Evolutionary conservation across 2,888 invertebrate species (phyloP), one percentile per base, ranked within the genome.

Genomic region (Plusia festucae): DNA sequence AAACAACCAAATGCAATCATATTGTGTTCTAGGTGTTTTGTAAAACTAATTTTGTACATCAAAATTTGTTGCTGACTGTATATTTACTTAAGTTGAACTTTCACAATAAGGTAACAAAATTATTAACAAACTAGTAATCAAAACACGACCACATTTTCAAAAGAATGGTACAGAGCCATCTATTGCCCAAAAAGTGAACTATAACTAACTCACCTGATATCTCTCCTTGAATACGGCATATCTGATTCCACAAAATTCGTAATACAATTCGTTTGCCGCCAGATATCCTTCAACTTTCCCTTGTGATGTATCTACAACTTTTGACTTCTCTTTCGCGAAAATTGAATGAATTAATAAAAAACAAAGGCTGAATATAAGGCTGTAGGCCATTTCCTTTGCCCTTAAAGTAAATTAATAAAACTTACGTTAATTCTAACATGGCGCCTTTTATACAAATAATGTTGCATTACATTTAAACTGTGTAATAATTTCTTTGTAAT

Each of bases 241-340:
- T 81, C 90, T 73, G 5, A 95, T 89, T 7, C 92, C 94, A 64
- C 91, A 83, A 77, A 88, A 95, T 68, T 95, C 93, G 70, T 92
- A 93, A 74, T 88, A 93, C 11, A 88, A 56, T 30, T 86, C 91
- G 71, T 87, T 92, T 0, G 78, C 34, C 0, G 91, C 83, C 56
- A 95, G 84, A 71, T 70, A 83, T 0, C 95, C 95, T 71, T 94
- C 91, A 0, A 95, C 85, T 76, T 88, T 87, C 0, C 95, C 95
- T 53, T 94, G 90, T 20, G 88, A 88, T 0, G 94, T 94, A 4
- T 80, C 78, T 0, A 94, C 90, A 46, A 91, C 83, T 67, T 86
- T 87, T 0, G 82, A 85, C 44, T 83, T 83, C n/a, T 88, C 85
- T 27, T 84, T 78, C 40, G 88, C 70, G 53, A 77, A 65, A 24